Percentiles rank a stretch among this genome's conserved stretches.
These are phyloP conservation scores for Pleuronectes platessa DNA, from an alignment of 2,113 vertebrate genomes.

Conservation along the genomic window DNA sequence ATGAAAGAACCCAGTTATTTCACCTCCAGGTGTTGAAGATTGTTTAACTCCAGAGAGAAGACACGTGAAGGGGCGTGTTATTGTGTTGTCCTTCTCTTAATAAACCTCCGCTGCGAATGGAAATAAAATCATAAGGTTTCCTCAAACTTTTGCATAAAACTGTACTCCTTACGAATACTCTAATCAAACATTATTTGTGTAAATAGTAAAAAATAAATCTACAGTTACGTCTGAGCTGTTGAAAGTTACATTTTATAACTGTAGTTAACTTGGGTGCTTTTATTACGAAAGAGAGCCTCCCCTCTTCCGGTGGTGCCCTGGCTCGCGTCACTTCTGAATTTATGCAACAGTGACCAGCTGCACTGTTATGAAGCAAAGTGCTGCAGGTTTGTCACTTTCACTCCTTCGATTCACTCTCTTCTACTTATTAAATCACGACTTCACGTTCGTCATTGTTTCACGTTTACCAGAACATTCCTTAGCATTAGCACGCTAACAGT, in stretches of 20 bases:
- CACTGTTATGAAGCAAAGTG: slow-evolving; percentile 20
- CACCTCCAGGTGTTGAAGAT: too few relatives aligned
- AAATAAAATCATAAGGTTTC: background rate
- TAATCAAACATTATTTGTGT: too few relatives aligned
- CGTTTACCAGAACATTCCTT: background rate
- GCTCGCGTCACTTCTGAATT: background rate
- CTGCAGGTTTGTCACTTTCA: slow-evolving; percentile 44
- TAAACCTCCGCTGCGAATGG: background rate
- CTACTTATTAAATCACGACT: fast-evolving
- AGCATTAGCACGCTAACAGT: background rate
- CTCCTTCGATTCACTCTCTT: background rate
- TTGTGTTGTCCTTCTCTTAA: background rate
- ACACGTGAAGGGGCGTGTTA: slow-evolving; percentile 18
- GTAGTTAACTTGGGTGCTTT: too few relatives aligned
- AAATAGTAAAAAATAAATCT: too few relatives aligned
- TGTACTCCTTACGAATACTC: too few relatives aligned
- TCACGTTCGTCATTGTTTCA: background rate
- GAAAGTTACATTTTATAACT: too few relatives aligned
- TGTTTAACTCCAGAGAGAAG: background rate
- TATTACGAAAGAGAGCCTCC: slow-evolving; percentile 35
- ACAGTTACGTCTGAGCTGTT: background rate
- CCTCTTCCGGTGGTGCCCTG: background rate
- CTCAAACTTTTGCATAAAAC: too few relatives aligned
- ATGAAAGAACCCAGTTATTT: too few relatives aligned
- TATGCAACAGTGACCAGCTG: background rate